Evolutionary conservation across 2,113 vertebrate genomes (phyloP).

Genomic region (Pycnonotus jocosus): DNA sequence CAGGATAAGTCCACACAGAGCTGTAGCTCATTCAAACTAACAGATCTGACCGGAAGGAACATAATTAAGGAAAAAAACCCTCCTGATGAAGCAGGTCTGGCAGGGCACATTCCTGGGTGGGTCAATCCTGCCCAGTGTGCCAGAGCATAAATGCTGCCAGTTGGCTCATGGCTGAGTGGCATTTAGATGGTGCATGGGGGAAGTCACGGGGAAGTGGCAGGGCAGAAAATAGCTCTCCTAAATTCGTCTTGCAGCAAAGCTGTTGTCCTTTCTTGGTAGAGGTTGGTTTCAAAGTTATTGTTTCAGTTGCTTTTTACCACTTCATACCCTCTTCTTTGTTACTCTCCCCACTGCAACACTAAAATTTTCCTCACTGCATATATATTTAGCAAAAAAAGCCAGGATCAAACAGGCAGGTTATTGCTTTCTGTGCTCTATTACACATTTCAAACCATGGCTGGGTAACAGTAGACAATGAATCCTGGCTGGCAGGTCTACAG

Average conservation of each 20-base stretch:
- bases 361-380: not conserved
- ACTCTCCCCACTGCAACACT: not conserved
- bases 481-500: not conserved
- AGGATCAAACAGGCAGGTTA: not conserved
- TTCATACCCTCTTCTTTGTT: not conserved
- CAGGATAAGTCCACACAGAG: not conserved
- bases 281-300: not conserved
- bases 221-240: constrained; percentile 57
- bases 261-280: not conserved
- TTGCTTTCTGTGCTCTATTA: not conserved
- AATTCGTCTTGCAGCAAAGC: not conserved
- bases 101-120: not conserved
- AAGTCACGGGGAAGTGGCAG: constrained; percentile 21
- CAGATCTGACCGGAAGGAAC: not conserved
- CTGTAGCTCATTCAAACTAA: not conserved
- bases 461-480: not conserved
- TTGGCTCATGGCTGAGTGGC: not conserved
- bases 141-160: not conserved
- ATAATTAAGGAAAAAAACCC: not conserved
- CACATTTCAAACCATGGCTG: not conserved
- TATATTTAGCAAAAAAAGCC: not conserved
- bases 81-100: not conserved
- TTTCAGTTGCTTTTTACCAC: not conserved
- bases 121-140: not conserved
- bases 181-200: not conserved